phyloP scores from a whole-genome alignment of 2,797 vertebrate species.

The Psittacula echo region DNA sequence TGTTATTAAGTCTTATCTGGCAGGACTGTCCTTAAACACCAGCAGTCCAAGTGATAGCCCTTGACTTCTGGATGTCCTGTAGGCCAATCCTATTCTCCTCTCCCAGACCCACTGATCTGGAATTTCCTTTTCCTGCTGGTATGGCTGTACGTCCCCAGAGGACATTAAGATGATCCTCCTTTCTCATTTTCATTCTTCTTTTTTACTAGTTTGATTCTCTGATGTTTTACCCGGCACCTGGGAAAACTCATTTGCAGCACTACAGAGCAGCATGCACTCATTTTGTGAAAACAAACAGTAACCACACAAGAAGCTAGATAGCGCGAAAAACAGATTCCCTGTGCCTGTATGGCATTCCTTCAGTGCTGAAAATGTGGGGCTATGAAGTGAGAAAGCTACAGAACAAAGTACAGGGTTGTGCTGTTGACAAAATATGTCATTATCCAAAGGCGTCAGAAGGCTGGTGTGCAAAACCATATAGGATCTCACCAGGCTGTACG shows the following conservation, averaged over 20 bases:
- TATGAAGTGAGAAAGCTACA: neutral
- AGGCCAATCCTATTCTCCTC: neutral
- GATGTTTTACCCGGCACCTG: neutral
- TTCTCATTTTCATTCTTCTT: neutral
- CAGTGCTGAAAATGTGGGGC: accelerated
- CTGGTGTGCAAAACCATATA: accelerated
- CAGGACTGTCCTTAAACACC: neutral
- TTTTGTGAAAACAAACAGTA: slow-evolving; percentile 20
- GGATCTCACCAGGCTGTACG: neutral
- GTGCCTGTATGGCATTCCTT: neutral
- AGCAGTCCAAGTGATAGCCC: neutral
- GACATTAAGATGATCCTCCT: neutral
- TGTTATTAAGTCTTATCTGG: neutral
- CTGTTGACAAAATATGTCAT: neutral
- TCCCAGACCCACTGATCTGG: neutral
- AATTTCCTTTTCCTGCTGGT: neutral
- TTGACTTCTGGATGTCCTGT: neutral
- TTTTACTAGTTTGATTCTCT: neutral
- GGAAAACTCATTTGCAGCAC: neutral
- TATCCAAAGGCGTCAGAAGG: neutral
- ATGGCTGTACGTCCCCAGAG: neutral
- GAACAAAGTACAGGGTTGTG: neutral
- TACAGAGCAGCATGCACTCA: neutral
- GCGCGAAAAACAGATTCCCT: neutral
- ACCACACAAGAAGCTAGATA: neutral